Conservation (phyloP, 2,113 vertebrate species). For the Furnarius figulus region DNA sequence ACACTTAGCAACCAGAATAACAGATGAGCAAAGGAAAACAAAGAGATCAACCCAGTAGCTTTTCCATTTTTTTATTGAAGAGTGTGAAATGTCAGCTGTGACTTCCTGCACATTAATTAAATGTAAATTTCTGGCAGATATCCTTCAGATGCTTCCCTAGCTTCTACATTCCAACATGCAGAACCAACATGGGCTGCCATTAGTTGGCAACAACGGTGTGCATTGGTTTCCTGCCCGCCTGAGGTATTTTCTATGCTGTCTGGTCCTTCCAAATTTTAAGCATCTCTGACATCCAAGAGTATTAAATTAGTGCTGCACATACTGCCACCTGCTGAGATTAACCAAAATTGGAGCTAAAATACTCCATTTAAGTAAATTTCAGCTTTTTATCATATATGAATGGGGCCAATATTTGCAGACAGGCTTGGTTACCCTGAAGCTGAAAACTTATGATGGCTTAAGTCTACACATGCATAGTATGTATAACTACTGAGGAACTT, state of each 20-base stretch:
- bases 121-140: not conserved
- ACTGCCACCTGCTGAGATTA: constrained; percentile 15
- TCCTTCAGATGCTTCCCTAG: not conserved
- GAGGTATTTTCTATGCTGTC: not conserved
- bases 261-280: not conserved
- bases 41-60: not conserved
- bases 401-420: not conserved
- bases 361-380: not conserved
- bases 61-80: not conserved
- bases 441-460: not conserved
- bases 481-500: not conserved
- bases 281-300: not conserved
- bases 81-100: not conserved
- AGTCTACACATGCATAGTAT: too few relatives aligned
- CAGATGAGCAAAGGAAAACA: not conserved
- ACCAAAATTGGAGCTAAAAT: not conserved
- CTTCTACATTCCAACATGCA: not conserved
- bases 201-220: not conserved
- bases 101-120: not conserved
- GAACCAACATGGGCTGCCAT: not conserved
- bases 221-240: not conserved
- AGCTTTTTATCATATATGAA: not conserved
- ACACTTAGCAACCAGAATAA: not conserved
- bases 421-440: not conserved
- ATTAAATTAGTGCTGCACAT: not conserved